phyloP scores from a whole-genome alignment of 2,888 invertebrate genomes.

The Baronia brevicornis region DNA sequence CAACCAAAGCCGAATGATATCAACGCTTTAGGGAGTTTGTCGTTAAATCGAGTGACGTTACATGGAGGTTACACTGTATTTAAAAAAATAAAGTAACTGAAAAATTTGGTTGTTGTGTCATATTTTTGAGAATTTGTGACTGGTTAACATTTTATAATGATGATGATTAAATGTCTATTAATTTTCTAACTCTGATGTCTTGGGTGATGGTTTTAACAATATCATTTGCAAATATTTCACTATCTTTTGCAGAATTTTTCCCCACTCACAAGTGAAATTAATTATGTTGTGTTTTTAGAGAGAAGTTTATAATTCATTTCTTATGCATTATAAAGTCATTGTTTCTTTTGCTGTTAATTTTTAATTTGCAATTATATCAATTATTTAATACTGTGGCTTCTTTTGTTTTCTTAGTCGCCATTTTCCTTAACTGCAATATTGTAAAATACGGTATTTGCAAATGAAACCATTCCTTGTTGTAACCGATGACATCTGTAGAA shows the following conservation, averaged over 20 bases:
- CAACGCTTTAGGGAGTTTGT: no score
- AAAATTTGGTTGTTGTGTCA: no score
- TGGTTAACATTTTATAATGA: constrained; percentile 23
- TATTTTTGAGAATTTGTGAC: constrained; percentile 27
- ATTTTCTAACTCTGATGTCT: constrained; percentile 56
- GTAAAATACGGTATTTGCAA: constrained; percentile 43
- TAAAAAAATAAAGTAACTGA: no score
- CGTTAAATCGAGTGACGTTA: no score
- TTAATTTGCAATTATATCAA: no score
- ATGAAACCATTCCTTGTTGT: constrained; percentile 38
- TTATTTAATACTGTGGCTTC: no score
- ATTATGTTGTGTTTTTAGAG: constrained; percentile 6
- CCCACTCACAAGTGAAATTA: not conserved
- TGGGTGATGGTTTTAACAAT: constrained; percentile 58
- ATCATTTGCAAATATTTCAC: constrained; percentile 57
- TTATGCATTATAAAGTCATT: no score
- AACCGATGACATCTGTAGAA: constrained; percentile 61
- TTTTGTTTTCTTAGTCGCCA: no score
- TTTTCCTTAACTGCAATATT: constrained; percentile 9
- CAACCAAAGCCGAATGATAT: no score
- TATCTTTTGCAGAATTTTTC: constrained; percentile 4
- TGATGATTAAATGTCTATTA: constrained; percentile 29
- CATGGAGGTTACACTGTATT: no score
- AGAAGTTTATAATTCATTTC: no score
- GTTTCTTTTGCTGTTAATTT: no score